Conservation (phyloP, 2,888 invertebrate species). For the Aquatica leii region DNA sequence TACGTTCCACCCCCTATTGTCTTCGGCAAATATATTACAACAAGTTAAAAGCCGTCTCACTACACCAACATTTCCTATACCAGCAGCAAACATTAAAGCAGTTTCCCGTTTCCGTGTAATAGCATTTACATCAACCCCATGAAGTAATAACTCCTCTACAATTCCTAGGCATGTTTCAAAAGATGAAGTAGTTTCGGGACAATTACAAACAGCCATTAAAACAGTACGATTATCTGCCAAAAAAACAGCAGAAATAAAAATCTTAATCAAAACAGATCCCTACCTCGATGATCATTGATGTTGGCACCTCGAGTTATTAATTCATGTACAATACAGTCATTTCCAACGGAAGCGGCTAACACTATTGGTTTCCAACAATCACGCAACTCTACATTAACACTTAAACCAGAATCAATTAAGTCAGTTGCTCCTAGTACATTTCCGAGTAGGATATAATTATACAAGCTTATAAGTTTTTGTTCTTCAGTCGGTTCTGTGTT, state of each 20-base stretch:
- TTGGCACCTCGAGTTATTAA: constrained; percentile 67
- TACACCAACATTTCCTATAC: constrained; percentile 63
- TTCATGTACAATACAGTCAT: constrained; percentile 63
- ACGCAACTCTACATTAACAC: constrained; percentile 59
- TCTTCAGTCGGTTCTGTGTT: not conserved
- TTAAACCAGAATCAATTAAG: not conserved
- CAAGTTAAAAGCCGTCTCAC: constrained; percentile 65
- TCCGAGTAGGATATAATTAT: not conserved
- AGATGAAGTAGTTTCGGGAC: constrained; percentile 61
- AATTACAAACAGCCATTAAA: constrained; percentile 71
- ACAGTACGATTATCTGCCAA: constrained; percentile 69
- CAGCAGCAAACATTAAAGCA: constrained; percentile 70
- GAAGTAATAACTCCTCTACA: constrained; percentile 61
- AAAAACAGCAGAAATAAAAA: not conserved
- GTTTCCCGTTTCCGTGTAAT: constrained; percentile 69
- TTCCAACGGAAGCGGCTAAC: constrained; percentile 68
- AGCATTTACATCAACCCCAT: constrained; percentile 64
- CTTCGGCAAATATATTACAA: constrained; percentile 66
- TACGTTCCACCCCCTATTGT: constrained; percentile 71
- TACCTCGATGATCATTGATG: constrained; percentile 62
- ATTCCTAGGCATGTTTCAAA: constrained; percentile 60
- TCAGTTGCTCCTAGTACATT: not conserved
- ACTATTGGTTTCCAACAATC: constrained; percentile 70
- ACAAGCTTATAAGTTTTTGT: constrained; percentile 1
- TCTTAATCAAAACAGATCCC: constrained; percentile 7